Evolutionary conservation across 2,888 invertebrate species (phyloP), one percentile per base, ranked within the genome.

Genomic region (Diachrysia chrysitis): DNA sequence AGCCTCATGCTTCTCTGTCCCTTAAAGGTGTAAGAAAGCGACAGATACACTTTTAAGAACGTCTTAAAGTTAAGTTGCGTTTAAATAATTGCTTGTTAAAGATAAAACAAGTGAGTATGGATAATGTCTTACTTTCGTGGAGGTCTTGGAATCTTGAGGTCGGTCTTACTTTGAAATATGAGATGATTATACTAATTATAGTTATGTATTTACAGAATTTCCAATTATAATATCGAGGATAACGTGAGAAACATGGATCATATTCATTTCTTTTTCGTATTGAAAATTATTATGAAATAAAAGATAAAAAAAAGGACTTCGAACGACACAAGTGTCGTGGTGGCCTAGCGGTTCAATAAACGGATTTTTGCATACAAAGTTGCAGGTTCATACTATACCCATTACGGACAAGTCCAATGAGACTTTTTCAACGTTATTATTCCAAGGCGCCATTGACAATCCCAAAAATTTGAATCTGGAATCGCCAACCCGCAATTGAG

Each of bases 71-170:
- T 7, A n/a, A n/a, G 0, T n/a, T 42, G 16, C 1, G 37, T n/a
- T n/a, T 42, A n/a, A n/a, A 10, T 42, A 42, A 42, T 42, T 42
- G 42, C n/a, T 42, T 42, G 42, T 42, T 16, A 42, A 42, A 42
- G n/a, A 42, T 42, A n/a, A 42, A 42, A 42, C 42, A 42, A 42
- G 42, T 42, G 42, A n/a, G 42, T 42, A n/a, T 42, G 2, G 42
- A 42, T 42, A 42, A 42, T 42, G 42, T n/a, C 42, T 42, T 42
- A 42, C 42, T 42, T 42, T 42, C 42, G n/a, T n/a, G 42, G 42
- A 42, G 42, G 42, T 42, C 42, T 42, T 1, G n/a, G 42, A 42
- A 42, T 42, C 42, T n/a, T 7, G 6, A n/a, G n/a, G n/a, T 42
- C 42, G n/a, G 42, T 16, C 14, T 3, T 42, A 42, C 42, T n/a